Evolutionary conservation across 1,140 invertebrate genomes (phyloP).

Genomic region (Euwallacea fornicatus): DNA sequence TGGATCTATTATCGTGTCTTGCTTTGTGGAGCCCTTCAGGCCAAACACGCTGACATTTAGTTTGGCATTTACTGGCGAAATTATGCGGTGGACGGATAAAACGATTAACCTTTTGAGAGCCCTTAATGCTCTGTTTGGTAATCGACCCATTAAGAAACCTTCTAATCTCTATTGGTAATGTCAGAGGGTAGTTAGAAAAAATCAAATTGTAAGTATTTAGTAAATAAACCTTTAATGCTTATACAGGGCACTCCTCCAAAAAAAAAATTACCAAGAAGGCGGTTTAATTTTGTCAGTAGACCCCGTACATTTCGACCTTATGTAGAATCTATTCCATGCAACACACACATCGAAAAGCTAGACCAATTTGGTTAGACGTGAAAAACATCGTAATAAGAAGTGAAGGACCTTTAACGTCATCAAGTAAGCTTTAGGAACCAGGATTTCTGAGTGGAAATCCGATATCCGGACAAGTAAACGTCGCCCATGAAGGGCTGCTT

Average conservation of each 20-base stretch:
- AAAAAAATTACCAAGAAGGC: no score
- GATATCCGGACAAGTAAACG: constrained; percentile 2
- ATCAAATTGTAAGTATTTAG: neutral
- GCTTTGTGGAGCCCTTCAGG: no score
- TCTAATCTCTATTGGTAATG: constrained; percentile 22
- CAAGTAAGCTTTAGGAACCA: neutral
- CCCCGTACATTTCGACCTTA: no score
- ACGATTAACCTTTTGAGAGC: constrained; percentile 33
- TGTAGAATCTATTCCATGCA: no score
- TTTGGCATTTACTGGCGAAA: constrained; percentile 22
- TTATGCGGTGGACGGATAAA: constrained; percentile 33
- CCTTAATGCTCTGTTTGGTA: constrained; percentile 34
- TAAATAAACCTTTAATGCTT: neutral
- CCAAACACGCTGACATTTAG: constrained; percentile 16
- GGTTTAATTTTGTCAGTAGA: no score
- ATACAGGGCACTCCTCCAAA: no score
- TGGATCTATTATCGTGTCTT: no score
- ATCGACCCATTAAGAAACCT: constrained; percentile 33
- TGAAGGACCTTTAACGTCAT: neutral
- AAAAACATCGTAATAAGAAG: neutral
- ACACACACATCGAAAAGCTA: no score
- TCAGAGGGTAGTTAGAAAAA: constrained; percentile 5
- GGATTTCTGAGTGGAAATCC: neutral
- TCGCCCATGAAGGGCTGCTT: constrained; percentile 4
- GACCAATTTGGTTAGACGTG: neutral